phyloP scores from a whole-genome alignment of 1,140 invertebrate species.

The Potamilus streckersoni region DNA sequence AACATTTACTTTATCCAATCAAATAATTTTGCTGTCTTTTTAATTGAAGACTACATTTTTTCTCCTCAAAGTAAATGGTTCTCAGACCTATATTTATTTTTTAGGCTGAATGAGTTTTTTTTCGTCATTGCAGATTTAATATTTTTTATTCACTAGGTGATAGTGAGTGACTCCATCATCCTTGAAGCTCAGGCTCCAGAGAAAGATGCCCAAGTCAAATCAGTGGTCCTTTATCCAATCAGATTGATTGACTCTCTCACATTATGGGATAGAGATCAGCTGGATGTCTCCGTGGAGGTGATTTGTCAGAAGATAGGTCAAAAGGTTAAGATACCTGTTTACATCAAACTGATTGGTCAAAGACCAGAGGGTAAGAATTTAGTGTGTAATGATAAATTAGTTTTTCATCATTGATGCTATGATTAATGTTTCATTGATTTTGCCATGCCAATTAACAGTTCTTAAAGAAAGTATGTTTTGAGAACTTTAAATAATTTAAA shows the following conservation, averaged over 20 bases:
- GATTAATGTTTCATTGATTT: no score
- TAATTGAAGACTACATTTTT: neutral
- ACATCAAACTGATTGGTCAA: constrained; percentile 57
- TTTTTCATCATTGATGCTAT: neutral
- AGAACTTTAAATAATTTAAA: no score
- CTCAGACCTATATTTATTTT: neutral
- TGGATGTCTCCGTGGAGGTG: constrained; percentile 55
- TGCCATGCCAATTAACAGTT: no score
- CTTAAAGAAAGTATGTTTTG: no score
- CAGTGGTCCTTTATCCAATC: constrained; percentile 51
- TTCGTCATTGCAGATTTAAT: neutral
- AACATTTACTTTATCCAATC: neutral
- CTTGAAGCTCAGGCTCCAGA: constrained; percentile 53
- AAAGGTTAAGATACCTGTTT: constrained; percentile 54
- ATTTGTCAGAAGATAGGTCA: constrained; percentile 54
- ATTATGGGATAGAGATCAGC: constrained; percentile 52
- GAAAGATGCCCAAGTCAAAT: constrained; percentile 40
- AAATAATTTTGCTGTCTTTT: neutral
- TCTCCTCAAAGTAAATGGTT: no score
- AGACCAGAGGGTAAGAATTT: constrained; percentile 51
- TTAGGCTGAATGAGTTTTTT: neutral
- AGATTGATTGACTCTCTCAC: constrained; percentile 47
- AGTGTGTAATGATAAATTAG: neutral
- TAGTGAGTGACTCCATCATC: constrained; percentile 55
- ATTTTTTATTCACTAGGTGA: constrained; percentile 39